phyloP scores from a whole-genome alignment of 2,113 vertebrate species.

The Camarhynchus parvulus region DNA sequence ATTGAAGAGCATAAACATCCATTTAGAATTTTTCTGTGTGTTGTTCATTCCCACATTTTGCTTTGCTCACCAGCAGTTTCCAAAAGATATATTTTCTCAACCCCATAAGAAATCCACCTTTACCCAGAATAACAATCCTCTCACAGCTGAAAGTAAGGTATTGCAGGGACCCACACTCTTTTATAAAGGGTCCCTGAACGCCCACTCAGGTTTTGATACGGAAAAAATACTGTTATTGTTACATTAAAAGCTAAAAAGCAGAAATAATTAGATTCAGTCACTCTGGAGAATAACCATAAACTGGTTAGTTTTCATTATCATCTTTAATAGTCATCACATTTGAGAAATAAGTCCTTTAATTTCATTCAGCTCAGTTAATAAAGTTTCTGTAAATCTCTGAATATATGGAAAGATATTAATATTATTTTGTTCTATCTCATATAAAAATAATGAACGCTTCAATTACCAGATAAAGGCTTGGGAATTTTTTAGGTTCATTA shows the following conservation, averaged over 20 bases:
- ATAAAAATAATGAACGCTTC: neutral
- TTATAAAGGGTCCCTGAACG: neutral
- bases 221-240: neutral
- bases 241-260: neutral
- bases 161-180: neutral
- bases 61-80: neutral
- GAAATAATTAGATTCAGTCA: neutral
- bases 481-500: neutral
- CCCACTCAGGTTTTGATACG: neutral
- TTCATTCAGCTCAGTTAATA: neutral
- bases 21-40: neutral
- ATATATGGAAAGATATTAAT: neutral
- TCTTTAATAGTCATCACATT: neutral
- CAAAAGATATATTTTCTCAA: neutral
- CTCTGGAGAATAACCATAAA: neutral
- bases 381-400: neutral
- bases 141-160: neutral
- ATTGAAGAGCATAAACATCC: neutral
- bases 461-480: neutral
- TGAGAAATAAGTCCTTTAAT: neutral
- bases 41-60: neutral
- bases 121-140: neutral
- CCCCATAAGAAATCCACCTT: neutral
- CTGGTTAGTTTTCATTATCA: neutral
- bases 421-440: neutral